A percentile compares a stretch with the other conserved stretches of the same genome.
Evolutionary conservation across 2,113 vertebrate genomes (phyloP).

Genomic region (Heliornis fulica): DNA sequence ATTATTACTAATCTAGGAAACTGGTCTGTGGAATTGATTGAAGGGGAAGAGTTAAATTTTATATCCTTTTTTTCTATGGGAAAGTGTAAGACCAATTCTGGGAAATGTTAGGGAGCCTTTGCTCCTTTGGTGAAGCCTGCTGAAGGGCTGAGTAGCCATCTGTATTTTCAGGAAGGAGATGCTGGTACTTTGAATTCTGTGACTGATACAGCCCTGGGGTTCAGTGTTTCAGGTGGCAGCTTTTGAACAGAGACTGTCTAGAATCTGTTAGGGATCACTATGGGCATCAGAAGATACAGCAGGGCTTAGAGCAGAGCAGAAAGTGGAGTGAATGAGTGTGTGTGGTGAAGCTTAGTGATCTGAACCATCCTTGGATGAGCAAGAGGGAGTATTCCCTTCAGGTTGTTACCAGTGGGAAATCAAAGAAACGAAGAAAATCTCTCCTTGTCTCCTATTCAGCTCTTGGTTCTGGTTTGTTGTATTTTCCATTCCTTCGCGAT

Average conservation of each 20-base stretch:
- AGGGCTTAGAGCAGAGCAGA: neutral
- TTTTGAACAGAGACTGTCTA: neutral
- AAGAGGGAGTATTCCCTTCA: neutral
- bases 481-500: neutral
- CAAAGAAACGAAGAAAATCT: conserved; percentile 12
- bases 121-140: neutral
- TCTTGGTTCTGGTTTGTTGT: conserved; percentile 40
- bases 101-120: neutral
- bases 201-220: neutral
- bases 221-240: neutral
- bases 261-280: neutral
- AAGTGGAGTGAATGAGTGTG: neutral
- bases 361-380: neutral
- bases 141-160: neutral
- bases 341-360: neutral
- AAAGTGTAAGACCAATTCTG: neutral
- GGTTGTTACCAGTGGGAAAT: neutral
- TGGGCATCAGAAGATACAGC: neutral
- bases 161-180: neutral
- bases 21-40: neutral
- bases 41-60: neutral
- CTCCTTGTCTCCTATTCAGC: neutral
- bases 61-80: neutral
- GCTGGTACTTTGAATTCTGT: neutral
- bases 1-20: neutral